Conservation (phyloP, 1,140 invertebrate species). For the Aplysia californica region DNA sequence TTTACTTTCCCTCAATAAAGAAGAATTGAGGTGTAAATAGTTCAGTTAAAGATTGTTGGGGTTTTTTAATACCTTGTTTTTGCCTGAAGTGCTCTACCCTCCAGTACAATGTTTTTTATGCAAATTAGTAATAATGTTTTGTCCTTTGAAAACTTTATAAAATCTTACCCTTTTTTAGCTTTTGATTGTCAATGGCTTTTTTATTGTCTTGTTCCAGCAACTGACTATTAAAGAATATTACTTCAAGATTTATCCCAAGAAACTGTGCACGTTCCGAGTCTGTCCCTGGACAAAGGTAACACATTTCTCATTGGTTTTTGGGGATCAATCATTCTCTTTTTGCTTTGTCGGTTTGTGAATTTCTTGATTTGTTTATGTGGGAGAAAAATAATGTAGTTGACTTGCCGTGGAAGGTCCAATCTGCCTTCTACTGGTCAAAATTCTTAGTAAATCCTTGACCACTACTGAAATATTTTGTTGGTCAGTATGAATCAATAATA, state of each 20-base stretch:
- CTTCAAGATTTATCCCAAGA: slow-evolving; percentile 90
- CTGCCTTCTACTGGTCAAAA: too few species aligned
- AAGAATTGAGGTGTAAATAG: not conserved
- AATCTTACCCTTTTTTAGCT: too few species aligned
- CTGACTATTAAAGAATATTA: slow-evolving; percentile 92
- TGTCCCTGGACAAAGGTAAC: slow-evolving; percentile 90
- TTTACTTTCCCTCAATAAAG: too few species aligned
- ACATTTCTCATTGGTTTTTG: not conserved
- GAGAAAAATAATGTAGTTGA: too few species aligned
- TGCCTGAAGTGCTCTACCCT: not conserved
- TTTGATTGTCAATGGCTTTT: too few species aligned
- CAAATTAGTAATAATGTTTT: not conserved
- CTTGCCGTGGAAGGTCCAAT: too few species aligned
- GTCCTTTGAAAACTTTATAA: too few species aligned
- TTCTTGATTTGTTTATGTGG: not conserved
- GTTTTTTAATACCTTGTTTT: not conserved
- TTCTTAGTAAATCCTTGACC: too few species aligned
- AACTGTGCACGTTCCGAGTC: slow-evolving; percentile 90
- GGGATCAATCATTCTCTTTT: not conserved
- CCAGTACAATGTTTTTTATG: not conserved
- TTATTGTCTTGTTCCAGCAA: slow-evolving; percentile 78
- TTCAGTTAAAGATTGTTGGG: not conserved
- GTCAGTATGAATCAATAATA: too few species aligned
- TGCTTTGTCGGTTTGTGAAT: not conserved
- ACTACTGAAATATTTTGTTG: too few species aligned